phyloP scores from a whole-genome alignment of 2,888 invertebrate species.

The Beris morrisii region DNA sequence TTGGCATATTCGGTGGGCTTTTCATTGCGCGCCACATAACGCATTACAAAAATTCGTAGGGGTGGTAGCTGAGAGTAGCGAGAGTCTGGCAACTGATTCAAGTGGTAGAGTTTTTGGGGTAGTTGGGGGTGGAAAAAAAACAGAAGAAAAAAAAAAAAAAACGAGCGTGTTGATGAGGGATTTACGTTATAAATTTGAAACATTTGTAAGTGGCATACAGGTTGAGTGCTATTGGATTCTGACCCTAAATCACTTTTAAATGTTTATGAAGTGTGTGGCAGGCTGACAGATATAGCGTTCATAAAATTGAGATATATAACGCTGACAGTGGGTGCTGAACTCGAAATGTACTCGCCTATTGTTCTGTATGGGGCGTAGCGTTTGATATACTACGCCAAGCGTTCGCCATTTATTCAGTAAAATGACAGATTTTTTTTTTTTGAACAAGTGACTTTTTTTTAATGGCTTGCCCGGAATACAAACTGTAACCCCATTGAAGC shows the following conservation, averaged over 20 bases:
- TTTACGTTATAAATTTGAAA: conserved; percentile 36
- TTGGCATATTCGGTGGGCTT: conserved; percentile 31
- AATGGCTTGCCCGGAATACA: not conserved
- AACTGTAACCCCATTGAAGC: not conserved
- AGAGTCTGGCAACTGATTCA: too few species aligned
- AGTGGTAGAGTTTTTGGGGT: too few species aligned
- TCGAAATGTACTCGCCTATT: too few species aligned
- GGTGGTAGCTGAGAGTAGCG: too few species aligned
- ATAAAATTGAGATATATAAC: conserved; percentile 38
- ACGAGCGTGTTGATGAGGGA: conserved; percentile 30
- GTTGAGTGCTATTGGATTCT: conserved; percentile 31
- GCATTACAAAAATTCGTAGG: too few species aligned
- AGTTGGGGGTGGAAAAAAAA: not conserved
- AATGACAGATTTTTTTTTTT: conserved; percentile 16
- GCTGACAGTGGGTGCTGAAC: conserved; percentile 20
- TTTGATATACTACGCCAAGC: too few species aligned
- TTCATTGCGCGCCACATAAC: conserved; percentile 4
- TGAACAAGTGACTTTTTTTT: not conserved
- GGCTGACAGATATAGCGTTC: conserved; percentile 37
- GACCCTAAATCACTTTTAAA: conserved; percentile 37
- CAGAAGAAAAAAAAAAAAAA: conserved; percentile 5
- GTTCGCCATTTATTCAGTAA: conserved; percentile 3
- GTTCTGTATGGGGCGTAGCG: too few species aligned
- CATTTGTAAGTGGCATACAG: conserved; percentile 37
- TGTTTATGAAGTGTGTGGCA: conserved; percentile 39